Conservation (phyloP, 2,797 vertebrate genomes). For the Percopsis omiscomaycus region DNA sequence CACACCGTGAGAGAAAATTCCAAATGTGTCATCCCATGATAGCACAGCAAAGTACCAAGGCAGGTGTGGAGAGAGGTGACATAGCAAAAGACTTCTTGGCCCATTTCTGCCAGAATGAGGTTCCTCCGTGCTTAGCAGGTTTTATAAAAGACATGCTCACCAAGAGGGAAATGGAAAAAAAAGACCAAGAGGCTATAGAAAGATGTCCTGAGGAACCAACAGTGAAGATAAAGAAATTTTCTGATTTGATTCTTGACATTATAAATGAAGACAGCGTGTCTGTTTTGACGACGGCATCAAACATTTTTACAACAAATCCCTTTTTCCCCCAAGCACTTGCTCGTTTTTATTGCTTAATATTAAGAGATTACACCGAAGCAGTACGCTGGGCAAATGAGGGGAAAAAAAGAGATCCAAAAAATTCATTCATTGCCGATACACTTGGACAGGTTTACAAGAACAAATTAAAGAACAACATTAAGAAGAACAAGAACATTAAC, state of each 20-base stretch:
- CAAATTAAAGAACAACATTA: not conserved
- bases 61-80: slow-evolving; percentile 26
- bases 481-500: fast-evolving
- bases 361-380: not conserved
- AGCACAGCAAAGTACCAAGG: not conserved
- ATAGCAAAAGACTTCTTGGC: slow-evolving; percentile 19
- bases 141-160: slow-evolving; percentile 46
- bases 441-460: slow-evolving; percentile 51
- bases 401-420: slow-evolving; percentile 1
- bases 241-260: slow-evolving; percentile 39
- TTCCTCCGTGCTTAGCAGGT: not conserved
- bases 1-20: slow-evolving; percentile 2
- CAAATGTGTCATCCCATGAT: slow-evolving; percentile 34
- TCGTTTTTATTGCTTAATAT: slow-evolving; percentile 20
- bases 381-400: slow-evolving; percentile 17
- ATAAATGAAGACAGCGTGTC: not conserved
- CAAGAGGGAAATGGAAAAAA: slow-evolving; percentile 15
- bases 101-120: fast-evolving
- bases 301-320: fast-evolving
- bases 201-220: fast-evolving
- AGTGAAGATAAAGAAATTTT: not conserved
- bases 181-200: not conserved
- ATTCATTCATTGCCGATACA: slow-evolving; percentile 42
- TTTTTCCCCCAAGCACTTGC: slow-evolving; percentile 42
- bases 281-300: slow-evolving; percentile 1